Evolutionary conservation across 2,888 invertebrate species (phyloP), one percentile per base, ranked within the genome.

Genomic region (Machimus rusticus): DNA sequence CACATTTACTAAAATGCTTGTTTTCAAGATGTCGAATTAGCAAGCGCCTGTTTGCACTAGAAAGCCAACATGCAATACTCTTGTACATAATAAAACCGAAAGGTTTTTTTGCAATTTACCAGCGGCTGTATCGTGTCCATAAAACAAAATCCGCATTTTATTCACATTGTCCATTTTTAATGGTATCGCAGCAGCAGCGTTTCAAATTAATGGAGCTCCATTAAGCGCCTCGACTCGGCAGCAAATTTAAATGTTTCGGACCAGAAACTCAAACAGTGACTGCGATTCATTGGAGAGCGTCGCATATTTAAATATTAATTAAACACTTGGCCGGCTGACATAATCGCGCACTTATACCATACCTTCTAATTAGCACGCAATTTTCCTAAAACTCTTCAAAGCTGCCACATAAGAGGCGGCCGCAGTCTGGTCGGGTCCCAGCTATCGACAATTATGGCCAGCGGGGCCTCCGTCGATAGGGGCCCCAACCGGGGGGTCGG

Each of bases 271-370:
- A 28, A 66, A 28, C 66, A 28, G 66, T 3, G 28, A 9, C 19
- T 66, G 28, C 28, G 28, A 66, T 66, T 66, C 66, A 66, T 66
- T 66, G 66, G 66, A 28, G 12, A 23, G 23, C 23, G 66, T 9
- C 12, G n/a, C 79, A 39, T 51, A 79, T 79, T 79, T 46, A 79
- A 79, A 79, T 79, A 79, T 79, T 79, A 79, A 79, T 79, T 79
- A 79, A 79, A 51, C 79, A 55, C 79, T 79, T 79, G 79, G 31
- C 16, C 79, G n/a, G 28, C 51, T 79, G 79, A 79, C 23, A 51
- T 79, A 79, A 79, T 79, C 51, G 28, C 14, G 23, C 51, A 46
- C 51, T 79, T 79, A 79, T 51, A 51, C n/a, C 51, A 79, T 79
- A 51, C 79, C 51, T 51, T 51, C 55, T 79, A 79, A 79, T 79